These are phyloP conservation scores for Ciconia maguari DNA, from an alignment of 2,113 vertebrate species.

Conservation along the genomic window DNA sequence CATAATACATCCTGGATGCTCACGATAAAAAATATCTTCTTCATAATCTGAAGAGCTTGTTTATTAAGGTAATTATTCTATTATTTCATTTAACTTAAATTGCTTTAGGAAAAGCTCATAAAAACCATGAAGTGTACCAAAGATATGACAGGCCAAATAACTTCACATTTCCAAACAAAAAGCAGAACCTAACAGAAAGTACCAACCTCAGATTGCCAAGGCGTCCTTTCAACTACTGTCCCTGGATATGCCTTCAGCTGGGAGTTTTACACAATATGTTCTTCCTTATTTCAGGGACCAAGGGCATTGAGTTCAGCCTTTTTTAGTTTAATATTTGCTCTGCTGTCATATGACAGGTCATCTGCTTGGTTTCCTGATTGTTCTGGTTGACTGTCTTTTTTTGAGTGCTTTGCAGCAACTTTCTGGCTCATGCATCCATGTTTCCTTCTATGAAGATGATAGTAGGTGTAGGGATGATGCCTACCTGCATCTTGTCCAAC, in stretches of 20 bases:
- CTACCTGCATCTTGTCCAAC: background rate
- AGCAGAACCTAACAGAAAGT: background rate
- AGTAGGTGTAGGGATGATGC: too few relatives aligned
- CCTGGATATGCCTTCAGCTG: fast-evolving
- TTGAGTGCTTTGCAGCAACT: background rate
- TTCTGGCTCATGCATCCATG: background rate
- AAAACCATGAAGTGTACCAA: background rate
- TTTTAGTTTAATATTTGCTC: background rate
- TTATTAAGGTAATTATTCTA: background rate
- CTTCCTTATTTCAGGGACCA: background rate
- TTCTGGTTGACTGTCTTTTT: background rate
- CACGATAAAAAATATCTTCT: background rate
- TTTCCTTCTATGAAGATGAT: background rate
- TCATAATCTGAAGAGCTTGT: background rate
- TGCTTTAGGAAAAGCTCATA: background rate
- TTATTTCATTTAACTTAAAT: background rate
- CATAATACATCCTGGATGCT: background rate
- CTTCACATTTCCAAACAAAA: background rate
- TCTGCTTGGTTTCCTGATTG: background rate
- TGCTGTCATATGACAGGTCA: background rate
- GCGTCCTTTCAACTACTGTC: background rate
- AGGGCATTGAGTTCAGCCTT: background rate
- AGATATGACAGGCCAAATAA: background rate
- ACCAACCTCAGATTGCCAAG: background rate
- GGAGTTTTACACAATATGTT: background rate